Percentiles rank a stretch among this genome's conserved stretches.
These are phyloP conservation scores for Latrodectus hesperus DNA, from an alignment of 2,888 invertebrate genomes.

Conservation along the genomic window DNA sequence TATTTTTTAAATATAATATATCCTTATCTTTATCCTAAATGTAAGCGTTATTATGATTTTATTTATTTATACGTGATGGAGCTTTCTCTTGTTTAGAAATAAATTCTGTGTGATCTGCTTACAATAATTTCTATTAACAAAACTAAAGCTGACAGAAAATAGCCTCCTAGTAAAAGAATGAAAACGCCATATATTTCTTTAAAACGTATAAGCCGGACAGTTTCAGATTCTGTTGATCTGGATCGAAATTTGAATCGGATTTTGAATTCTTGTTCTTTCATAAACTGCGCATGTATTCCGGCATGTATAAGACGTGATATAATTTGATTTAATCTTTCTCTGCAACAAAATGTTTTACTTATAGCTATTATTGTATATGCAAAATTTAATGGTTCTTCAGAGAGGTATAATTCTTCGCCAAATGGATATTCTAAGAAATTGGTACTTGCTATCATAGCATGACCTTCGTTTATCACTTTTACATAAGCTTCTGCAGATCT, in stretches of 20 bases:
- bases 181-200: slow-evolving; percentile 1
- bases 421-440: too few species aligned
- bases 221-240: too few species aligned
- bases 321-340: neutral
- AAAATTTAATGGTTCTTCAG: too few species aligned
- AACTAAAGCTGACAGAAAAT: neutral
- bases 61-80: too few species aligned
- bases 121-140: neutral
- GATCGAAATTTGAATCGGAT: neutral
- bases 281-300: neutral
- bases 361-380: neutral
- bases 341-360: slow-evolving; percentile 8
- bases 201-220: neutral
- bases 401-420: too few species aligned
- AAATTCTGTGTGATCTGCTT: neutral
- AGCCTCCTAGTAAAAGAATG: neutral
- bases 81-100: too few species aligned
- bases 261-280: neutral
- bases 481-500: too few species aligned
- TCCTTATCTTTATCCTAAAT: too few species aligned
- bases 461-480: too few species aligned
- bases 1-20: too few species aligned
- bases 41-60: too few species aligned
- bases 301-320: neutral
- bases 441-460: too few species aligned